Conservation (phyloP, 2,888 invertebrate species). For the Archaeoteleia sp. region DNA sequence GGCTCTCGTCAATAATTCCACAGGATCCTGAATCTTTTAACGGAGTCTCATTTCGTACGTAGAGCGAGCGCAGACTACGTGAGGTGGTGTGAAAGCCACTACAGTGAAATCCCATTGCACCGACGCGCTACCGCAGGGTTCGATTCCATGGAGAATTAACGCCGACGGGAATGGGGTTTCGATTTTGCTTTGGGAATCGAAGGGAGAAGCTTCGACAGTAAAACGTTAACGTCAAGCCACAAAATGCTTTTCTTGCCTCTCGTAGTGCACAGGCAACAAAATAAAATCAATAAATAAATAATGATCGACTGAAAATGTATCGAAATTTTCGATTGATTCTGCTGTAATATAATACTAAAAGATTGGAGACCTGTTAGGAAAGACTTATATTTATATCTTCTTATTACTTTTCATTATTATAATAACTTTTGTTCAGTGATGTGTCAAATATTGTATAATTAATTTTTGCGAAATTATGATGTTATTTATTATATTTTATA, state of each 20-base stretch:
- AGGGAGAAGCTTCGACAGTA: constrained; percentile 58
- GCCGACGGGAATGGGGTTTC: constrained; percentile 66
- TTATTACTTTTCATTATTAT: too few relatives aligned
- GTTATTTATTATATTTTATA: too few relatives aligned
- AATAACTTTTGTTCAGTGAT: too few relatives aligned
- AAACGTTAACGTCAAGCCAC: constrained; percentile 68
- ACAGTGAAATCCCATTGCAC: constrained; percentile 68
- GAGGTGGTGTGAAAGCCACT: constrained; percentile 58
- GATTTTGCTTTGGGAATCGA: constrained; percentile 63
- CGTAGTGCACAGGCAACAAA: constrained; percentile 11
- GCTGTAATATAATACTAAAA: too few relatives aligned
- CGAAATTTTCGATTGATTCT: neutral
- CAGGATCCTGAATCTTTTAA: constrained; percentile 54
- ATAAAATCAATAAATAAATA: constrained; percentile 33
- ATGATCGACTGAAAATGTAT: constrained; percentile 21
- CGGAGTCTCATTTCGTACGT: constrained; percentile 52
- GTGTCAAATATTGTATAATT: too few relatives aligned
- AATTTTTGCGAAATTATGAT: too few relatives aligned
- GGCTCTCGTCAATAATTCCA: constrained; percentile 53
- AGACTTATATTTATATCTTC: too few relatives aligned
- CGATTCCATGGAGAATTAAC: constrained; percentile 70
- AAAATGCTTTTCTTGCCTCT: constrained; percentile 51
- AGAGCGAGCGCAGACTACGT: constrained; percentile 39
- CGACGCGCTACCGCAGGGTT: constrained; percentile 62
- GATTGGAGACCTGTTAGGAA: too few relatives aligned